Evolutionary conservation across 2,888 invertebrate species (phyloP), one percentile per base, ranked within the genome.

Genomic region (Pollenia labialis): DNA sequence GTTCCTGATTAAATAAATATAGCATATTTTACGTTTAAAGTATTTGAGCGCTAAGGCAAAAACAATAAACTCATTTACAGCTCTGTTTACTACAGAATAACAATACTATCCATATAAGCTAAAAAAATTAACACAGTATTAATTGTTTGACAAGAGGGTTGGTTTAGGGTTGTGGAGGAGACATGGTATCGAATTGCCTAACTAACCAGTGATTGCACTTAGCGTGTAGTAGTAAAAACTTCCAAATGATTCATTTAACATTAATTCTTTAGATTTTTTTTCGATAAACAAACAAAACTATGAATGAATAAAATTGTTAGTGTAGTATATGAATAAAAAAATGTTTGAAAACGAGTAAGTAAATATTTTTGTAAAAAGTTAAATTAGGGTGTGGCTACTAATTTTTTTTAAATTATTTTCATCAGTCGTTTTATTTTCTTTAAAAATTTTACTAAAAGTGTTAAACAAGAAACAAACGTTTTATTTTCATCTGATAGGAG

Each of bases 341-440:
- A 60, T 79, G 0, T 50, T 68, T 58, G 14, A 23, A 64, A 72
- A 44, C 46, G 10, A 71, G 50, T 50, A 77, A 48, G 68, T 68
- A 64, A 54, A 56, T 40, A 16, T 12, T 69, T n/a, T 77, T 66
- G n/a, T 77, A 40, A 66, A 18, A 64, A 52, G 56, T 71, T 64
- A 71, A 75, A 80, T 75, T 75, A 79, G 79, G 85, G 85, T 86
- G 85, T 82, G 85, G 85, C 82, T 56, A 66, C 42, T 48, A 79
- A 52, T 54, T 54, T 77, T 77, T 32, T 68, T 54, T 12, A 54
- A 81, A 72, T 48, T 18, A 14, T 72, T 81, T 64, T 54, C 42
- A 23, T 46, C 16, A 40, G 10, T 44, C 32, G 42, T 46, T 56
- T 23, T 60, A 18, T 64, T 60, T 40, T 62, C 52, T 62, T 69